Percentiles rank a stretch among this genome's conserved stretches.
Evolutionary conservation across 2,797 vertebrate genomes (phyloP).

Genomic region (Tenualosa thibaudeaui): DNA sequence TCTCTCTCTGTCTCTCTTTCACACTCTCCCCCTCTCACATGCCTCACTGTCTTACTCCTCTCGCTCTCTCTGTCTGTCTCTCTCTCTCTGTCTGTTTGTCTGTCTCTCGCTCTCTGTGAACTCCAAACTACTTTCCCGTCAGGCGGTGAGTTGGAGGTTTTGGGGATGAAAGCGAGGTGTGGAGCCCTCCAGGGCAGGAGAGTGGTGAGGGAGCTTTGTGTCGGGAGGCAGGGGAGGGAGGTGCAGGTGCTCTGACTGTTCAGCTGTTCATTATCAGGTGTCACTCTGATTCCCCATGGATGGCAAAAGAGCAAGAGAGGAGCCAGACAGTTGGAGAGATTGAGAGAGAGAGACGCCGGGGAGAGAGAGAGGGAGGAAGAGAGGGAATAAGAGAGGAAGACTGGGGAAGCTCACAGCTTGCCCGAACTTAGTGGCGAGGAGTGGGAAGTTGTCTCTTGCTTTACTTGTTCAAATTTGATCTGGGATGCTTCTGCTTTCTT

Average conservation of each 20-base stretch:
- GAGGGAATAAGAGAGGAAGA: background rate
- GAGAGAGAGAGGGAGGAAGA: background rate
- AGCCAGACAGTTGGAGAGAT: background rate
- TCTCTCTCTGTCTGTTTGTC: conserved; percentile 6
- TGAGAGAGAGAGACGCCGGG: background rate
- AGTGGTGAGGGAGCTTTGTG: background rate
- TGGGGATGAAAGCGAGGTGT: background rate
- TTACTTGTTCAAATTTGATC: background rate
- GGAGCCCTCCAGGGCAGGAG: background rate
- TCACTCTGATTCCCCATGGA: background rate
- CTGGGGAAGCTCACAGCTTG: background rate
- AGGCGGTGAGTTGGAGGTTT: background rate
- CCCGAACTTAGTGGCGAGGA: background rate
- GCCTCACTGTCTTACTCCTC: no score
- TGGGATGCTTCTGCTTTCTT: background rate
- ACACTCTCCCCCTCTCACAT: background rate
- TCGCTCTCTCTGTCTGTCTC: conserved; percentile 7
- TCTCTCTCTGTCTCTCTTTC: background rate
- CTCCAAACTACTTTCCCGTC: background rate
- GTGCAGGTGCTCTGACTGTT: background rate
- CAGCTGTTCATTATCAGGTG: conserved; percentile 6
- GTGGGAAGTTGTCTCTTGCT: background rate
- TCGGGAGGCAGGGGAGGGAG: background rate
- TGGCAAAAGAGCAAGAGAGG: background rate
- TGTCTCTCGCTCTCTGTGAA: background rate